Conservation (phyloP, 2,888 invertebrate genomes). For the Galerucella pusilla region DNA sequence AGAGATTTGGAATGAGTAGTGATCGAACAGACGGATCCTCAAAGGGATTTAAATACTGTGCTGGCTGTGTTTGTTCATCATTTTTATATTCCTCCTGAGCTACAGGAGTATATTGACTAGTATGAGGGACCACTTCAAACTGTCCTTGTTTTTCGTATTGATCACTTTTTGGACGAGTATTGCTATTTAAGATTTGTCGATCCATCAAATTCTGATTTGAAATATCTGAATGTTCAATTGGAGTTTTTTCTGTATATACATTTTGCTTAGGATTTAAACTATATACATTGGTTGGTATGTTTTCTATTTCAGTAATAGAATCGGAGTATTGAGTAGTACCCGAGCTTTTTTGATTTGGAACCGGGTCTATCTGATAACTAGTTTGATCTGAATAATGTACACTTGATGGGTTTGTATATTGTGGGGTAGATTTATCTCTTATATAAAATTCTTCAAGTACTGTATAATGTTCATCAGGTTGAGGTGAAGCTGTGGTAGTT, state of each 20-base stretch:
- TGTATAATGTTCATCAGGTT: slow-evolving; percentile 54
- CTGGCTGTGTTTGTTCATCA: neutral
- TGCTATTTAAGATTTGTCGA: slow-evolving; percentile 39
- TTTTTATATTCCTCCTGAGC: neutral
- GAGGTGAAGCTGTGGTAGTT: slow-evolving; percentile 43
- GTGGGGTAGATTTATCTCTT: slow-evolving; percentile 39
- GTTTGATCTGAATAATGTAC: slow-evolving; percentile 30
- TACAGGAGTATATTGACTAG: slow-evolving; percentile 9
- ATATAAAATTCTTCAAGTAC: slow-evolving; percentile 58
- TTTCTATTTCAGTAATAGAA: slow-evolving; percentile 44
- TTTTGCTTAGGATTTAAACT: slow-evolving; percentile 38
- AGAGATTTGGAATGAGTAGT: slow-evolving; percentile 57
- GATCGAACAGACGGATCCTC: slow-evolving; percentile 56
- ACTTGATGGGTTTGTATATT: slow-evolving; percentile 24
- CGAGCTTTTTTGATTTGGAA: slow-evolving; percentile 35
- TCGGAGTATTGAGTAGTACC: slow-evolving; percentile 35
- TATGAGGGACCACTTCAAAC: slow-evolving; percentile 22
- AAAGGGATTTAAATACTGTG: neutral
- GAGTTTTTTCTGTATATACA: slow-evolving; percentile 25
- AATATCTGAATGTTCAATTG: slow-evolving; percentile 33
- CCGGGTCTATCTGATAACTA: slow-evolving; percentile 32
- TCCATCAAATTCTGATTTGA: slow-evolving; percentile 46
- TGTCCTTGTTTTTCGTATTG: slow-evolving; percentile 32
- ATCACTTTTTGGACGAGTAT: slow-evolving; percentile 16
- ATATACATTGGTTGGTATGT: slow-evolving; percentile 47